Base-by-base conservation (phyloP, 2,888 invertebrate species). In the Sinotaia quadrata region DNA sequence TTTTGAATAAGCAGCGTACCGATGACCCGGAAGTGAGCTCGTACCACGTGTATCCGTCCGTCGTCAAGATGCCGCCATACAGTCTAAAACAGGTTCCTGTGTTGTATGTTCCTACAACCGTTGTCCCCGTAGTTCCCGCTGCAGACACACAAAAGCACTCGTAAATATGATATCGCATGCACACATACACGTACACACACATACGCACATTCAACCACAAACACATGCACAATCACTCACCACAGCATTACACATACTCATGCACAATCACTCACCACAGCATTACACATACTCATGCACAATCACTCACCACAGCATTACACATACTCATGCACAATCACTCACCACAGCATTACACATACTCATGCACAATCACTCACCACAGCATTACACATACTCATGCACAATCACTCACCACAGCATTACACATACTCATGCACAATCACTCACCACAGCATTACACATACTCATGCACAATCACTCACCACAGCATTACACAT, bases 11-110 rank as follows among this genome's bases (percentile, higher is more conserved):
- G 8, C 8, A 5, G 69, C 71, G 61, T 69, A 79, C 79, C 54
- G 74, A 68, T 34, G 78, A 75, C 31, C 75, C 65, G 15, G 77
- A 75, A 52, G 71, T 62, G 8, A 81, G 71, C 57, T 81, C 73
- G 61, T 75, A 81, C 81, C 81, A 81, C 5, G 69, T 76, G 60
- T 78, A 81, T 2, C 73, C 73, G 34, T 77, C 78, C 31, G 54
- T 69, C 0, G 81, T 78, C 5, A 73, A 68, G 10, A 76, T 73
- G 7, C 77, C 77, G 0, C 80, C 80, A 31, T 75, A 67, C 47
- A 77, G 73, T 44, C 74, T 79, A 62, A 74, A 79, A 36, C 80
- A 81, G 15, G 70, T 70, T 10, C 77, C 77, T 0, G 67, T 65
- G 57, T 76, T 74, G 0, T 79, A 69, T 0, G 68, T 57, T 1